Evolutionary conservation across 2,113 vertebrate genomes (phyloP), one percentile per base, ranked within the genome.

Genomic region (Polyodon spathula): DNA sequence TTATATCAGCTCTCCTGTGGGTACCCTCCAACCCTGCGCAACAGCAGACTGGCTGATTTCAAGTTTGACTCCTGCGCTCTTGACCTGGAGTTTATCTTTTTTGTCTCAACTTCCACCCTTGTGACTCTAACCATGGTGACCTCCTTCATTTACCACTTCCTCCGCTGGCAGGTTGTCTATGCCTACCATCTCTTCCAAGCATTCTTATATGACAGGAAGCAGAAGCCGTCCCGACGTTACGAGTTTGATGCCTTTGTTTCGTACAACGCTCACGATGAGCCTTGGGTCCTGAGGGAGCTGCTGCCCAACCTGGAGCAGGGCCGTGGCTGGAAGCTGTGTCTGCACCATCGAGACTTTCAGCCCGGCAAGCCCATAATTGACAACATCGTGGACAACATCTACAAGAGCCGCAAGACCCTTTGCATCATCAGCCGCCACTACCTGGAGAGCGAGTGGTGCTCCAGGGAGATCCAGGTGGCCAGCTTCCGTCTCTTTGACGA

Each of bases 331-430:
- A 88, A 37, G 17, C 53, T 88, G 61, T 88, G 87, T 69, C 77
- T 89, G 63, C 86, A 88, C 70, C 84, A 89, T 55, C 69, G 85
- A 46, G 87, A 89, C 72, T 89, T 89, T 48, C 72, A 84, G 67
- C 86, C 86, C 68, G 84, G 87, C 4, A 84, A 60, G 50, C 52
- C 77, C 11, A 87, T 89, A 62, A 65, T 86, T 6, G 83, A 89
- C 6, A 89, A 87, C 62, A 88, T 89, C 4, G 74, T 82, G 12
- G 82, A 86, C 1, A 78, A 79, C 61, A 88, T 87, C 43, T 88
- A 87, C 39, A 73, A 66, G 15, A 87, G 85, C 71, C 76, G 82
- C 15, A 87, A 86, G 74, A 87, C 85, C 12, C 83, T 87, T 62
- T 88, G 87, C 56, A 65, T 88, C 14, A 81, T 89, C 72, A 86